Conservation (phyloP, 2,888 invertebrate genomes). For the Ephialtes manifestator region DNA sequence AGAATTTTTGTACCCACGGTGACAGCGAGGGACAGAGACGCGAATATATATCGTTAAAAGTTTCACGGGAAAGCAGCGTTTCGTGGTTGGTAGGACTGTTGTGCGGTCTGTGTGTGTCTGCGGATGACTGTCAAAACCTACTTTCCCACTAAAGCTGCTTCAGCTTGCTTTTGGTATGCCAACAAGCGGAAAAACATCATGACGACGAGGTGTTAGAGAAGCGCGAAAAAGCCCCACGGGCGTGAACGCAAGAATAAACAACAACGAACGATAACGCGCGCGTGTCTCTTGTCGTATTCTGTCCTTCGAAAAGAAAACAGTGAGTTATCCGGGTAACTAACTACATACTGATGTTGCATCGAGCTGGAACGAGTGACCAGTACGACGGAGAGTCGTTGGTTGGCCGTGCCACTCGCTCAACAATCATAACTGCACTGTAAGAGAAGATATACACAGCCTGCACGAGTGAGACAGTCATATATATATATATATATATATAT, state of each 20-base stretch:
- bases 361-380: constrained; percentile 50
- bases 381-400: constrained; percentile 38
- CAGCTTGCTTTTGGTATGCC: constrained; percentile 55
- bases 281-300: neutral
- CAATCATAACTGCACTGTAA: constrained; percentile 52
- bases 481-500: neutral
- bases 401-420: constrained; percentile 44
- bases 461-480: neutral
- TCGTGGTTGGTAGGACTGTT: constrained; percentile 50
- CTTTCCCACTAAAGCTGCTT: constrained; percentile 73
- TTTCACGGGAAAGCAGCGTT: constrained; percentile 1
- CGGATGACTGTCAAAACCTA: constrained; percentile 85
- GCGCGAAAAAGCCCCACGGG: constrained; percentile 19
- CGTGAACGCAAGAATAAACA: constrained; percentile 50
- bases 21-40: constrained; percentile 2
- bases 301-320: constrained; percentile 42
- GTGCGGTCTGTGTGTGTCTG: constrained; percentile 75
- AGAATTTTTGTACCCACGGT: neutral
- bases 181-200: constrained; percentile 57
- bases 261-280: constrained; percentile 13
- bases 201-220: constrained; percentile 55
- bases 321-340: constrained; percentile 2
- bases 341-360: constrained; percentile 21
- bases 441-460: neutral
- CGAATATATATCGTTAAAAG: neutral